phyloP scores from a whole-genome alignment of 2,797 vertebrate species.

The Choloepus didactylus region DNA sequence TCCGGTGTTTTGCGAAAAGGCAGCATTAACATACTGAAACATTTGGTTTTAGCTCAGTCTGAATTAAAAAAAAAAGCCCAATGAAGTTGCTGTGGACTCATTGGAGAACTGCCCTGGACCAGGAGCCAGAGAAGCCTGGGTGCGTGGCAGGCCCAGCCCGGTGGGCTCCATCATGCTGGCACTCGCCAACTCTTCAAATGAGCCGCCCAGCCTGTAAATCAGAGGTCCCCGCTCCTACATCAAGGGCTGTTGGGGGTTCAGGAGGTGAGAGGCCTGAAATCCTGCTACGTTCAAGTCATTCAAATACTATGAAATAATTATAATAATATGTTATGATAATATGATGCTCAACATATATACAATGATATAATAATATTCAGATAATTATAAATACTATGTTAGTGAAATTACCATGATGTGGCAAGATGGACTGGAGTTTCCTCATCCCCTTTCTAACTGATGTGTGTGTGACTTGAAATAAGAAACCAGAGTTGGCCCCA shows the following conservation, averaged over 20 bases:
- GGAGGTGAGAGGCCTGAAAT: neutral
- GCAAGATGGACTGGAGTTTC: neutral
- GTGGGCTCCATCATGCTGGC: too few species aligned
- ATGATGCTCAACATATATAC: too few species aligned
- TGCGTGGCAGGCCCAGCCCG: too few species aligned
- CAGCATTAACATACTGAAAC: too few species aligned
- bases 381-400: neutral
- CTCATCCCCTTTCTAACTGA: neutral
- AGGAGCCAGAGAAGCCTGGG: neutral
- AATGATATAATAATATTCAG: neutral
- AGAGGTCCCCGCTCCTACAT: neutral
- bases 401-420: neutral
- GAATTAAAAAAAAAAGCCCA: neutral
- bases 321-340: neutral
- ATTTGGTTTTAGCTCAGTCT: neutral
- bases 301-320: neutral
- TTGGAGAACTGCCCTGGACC: too few species aligned
- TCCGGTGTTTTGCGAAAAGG: too few species aligned
- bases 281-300: neutral
- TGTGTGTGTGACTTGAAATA: neutral
- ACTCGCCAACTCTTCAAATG: neutral
- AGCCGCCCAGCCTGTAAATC: neutral
- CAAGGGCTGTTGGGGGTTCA: neutral
- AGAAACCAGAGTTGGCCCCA: neutral
- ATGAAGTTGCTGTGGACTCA: neutral